Conservation (phyloP, 1,140 invertebrate genomes). For the Littorina saxatilis region DNA sequence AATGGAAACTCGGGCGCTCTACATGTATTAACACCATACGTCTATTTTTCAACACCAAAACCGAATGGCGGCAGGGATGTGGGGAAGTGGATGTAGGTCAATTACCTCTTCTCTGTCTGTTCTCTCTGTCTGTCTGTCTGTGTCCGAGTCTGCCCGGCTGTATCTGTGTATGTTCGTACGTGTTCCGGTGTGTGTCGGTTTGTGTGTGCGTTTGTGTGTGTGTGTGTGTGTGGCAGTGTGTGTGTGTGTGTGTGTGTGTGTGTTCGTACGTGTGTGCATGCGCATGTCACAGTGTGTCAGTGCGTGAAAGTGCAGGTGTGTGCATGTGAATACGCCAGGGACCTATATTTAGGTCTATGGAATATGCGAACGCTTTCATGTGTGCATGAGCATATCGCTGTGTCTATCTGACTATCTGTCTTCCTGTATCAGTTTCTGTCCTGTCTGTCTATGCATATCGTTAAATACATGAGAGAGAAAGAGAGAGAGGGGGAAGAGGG, state of each 20-base stretch:
- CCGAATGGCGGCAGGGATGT: conserved; percentile 49
- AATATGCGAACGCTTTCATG: neutral
- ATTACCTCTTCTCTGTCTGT: conserved; percentile 39
- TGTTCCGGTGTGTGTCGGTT: neutral
- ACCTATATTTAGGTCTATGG: neutral
- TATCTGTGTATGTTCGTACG: conserved; percentile 4
- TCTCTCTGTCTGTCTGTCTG: conserved; percentile 42
- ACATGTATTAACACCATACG: conserved; percentile 27
- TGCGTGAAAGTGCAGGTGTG: no score
- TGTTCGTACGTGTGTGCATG: neutral
- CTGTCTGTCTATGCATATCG: neutral
- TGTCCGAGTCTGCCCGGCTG: conserved; percentile 8
- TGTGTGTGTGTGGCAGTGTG: neutral
- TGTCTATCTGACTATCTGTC: no score
- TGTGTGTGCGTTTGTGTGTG: neutral
- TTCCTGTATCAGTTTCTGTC: no score
- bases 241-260: neutral
- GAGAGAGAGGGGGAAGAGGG: no score
- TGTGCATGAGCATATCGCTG: no score
- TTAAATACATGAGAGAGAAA: neutral
- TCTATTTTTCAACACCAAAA: no score
- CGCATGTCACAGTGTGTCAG: neutral
- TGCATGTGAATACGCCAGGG: neutral
- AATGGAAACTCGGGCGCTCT: conserved; percentile 23
- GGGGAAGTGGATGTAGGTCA: conserved; percentile 50